These are phyloP conservation scores for Saguinus imperator DNA, from an alignment of 2,113 vertebrate genomes.

Conservation along the genomic window DNA sequence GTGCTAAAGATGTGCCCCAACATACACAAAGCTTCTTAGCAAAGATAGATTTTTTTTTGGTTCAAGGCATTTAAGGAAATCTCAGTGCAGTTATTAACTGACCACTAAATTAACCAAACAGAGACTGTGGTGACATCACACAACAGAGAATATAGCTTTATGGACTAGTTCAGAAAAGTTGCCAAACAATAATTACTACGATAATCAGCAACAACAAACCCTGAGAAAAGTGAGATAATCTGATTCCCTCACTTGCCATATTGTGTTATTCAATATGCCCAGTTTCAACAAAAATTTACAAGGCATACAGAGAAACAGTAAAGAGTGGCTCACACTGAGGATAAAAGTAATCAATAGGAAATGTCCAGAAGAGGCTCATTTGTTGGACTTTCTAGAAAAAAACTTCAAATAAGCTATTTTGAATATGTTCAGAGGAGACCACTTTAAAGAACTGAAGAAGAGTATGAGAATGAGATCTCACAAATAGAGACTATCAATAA, in stretches of 20 bases:
- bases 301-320: background rate
- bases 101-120: background rate
- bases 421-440: background rate
- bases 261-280: background rate
- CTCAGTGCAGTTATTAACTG: background rate
- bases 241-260: background rate
- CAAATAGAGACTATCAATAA: background rate
- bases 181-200: background rate
- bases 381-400: background rate
- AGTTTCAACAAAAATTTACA: background rate
- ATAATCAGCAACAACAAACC: background rate
- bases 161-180: background rate
- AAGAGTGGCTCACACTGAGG: background rate
- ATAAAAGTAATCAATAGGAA: background rate
- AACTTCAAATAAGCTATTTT: constrained; percentile 8
- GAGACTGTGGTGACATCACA: background rate
- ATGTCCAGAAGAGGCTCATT: background rate
- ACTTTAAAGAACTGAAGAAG: background rate
- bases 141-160: background rate
- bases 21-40: background rate
- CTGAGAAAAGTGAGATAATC: background rate
- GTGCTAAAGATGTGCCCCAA: background rate
- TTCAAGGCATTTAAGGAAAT: constrained; percentile 14
- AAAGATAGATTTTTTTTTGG: background rate
- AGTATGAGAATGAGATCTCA: background rate